Base-by-base conservation (phyloP, 2,888 invertebrate species). In the Allolobophora icterica region DNA sequence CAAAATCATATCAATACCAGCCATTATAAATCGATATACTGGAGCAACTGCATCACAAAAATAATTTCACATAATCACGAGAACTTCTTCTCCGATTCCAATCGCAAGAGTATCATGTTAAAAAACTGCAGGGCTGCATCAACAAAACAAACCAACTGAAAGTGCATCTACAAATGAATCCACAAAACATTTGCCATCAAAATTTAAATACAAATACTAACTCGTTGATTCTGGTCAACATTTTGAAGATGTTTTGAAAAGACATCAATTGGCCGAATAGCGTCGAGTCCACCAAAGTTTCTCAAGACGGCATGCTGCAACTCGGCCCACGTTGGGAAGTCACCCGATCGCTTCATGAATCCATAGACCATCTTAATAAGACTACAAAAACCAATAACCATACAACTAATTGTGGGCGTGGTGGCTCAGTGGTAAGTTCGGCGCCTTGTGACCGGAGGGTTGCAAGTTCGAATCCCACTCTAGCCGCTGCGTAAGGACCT, bases 201-300 rank as follows among this genome's bases (percentile, higher is more conserved):
- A 2, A 71, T n/a, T 71, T 71, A 71, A 71, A 71, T 17, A 71
- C n/a, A n/a, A 8, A n/a, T 34, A 90, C 45, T 90, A 34, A 92
- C 91, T n/a, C 19, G 89, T 33, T 58, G 38, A 45, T 45, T 52
- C 33, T 91, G 38, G 40, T 90, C 83, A n/a, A 92, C 83, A 24
- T 90, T 71, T 34, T 71, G n/a, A 42, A 92, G 33, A 71, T 87
- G 45, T 30, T 89, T 35, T 42, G 89, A 84, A 40, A 94, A 94
- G 30, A 92, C 91, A 35, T 93, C 91, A 83, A 94, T 92, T 33
- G 94, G 94, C 90, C 94, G 92, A 30, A 94, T 92, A 33, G 91
- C 90, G 90, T 94, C 94, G 21, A 94, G 92, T n/a, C 94, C 94
- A 24, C 94, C 94, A 93, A 94, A 94, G 92, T 94, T 94, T 35